These are phyloP conservation scores for Tillus elongatus DNA, from an alignment of 2,888 invertebrate genomes.

Conservation along the genomic window DNA sequence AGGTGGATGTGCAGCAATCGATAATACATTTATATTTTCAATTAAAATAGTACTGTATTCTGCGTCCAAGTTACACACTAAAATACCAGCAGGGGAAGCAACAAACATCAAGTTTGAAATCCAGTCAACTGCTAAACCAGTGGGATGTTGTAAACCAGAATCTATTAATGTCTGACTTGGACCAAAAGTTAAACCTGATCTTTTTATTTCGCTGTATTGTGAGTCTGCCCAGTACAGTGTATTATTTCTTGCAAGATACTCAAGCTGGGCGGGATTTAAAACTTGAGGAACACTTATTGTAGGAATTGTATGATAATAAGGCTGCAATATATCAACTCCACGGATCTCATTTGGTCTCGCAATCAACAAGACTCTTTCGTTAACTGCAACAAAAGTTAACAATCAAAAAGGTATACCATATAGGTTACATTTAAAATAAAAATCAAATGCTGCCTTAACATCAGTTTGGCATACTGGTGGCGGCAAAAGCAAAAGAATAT, in stretches of 20 bases:
- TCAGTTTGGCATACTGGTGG: not conserved
- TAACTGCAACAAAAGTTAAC: slow-evolving; percentile 45
- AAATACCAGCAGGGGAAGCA: slow-evolving; percentile 53
- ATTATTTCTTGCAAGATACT: slow-evolving; percentile 56
- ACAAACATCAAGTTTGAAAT: slow-evolving; percentile 68
- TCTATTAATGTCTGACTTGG: slow-evolving; percentile 65
- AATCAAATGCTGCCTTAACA: not conserved
- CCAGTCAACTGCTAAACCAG: slow-evolving; percentile 77
- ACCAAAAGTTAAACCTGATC: slow-evolving; percentile 57
- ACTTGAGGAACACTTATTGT: slow-evolving; percentile 67
- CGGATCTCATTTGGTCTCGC: slow-evolving; percentile 68
- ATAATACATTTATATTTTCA: slow-evolving; percentile 46
- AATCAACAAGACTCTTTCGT: slow-evolving; percentile 71
- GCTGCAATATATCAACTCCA: slow-evolving; percentile 70
- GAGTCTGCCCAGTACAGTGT: slow-evolving; percentile 72
- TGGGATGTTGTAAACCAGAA: slow-evolving; percentile 54
- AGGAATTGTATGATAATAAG: slow-evolving; percentile 71
- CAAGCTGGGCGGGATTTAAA: slow-evolving; percentile 60
- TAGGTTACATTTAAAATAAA: slow-evolving; percentile 7
- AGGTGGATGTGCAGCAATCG: slow-evolving; percentile 62
- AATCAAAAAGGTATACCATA: too few species aligned
- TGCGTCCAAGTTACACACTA: slow-evolving; percentile 62
- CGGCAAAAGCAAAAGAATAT: too few species aligned
- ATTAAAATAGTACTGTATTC: slow-evolving; percentile 50
- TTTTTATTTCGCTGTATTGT: slow-evolving; percentile 65